Evolutionary conservation across 2,888 invertebrate genomes (phyloP), one percentile per base, ranked within the genome.

Genomic region (Lasioglossum pauxillum): DNA sequence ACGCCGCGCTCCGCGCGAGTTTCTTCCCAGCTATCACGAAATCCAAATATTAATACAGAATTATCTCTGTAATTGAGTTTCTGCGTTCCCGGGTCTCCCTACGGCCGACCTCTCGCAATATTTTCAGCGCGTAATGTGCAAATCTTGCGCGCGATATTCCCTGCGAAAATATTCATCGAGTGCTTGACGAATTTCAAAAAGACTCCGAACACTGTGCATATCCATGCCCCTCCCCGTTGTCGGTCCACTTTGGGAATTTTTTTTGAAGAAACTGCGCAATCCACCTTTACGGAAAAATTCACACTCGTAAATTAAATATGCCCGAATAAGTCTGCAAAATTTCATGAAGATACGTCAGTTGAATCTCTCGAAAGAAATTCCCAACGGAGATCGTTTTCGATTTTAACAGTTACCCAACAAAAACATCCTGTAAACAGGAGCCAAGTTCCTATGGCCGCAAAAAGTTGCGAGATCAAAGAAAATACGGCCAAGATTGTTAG

Each of bases 21-120:
- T 31, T 79, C 38, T 35, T 27, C 35, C 46, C 8, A 12, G n/a
- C 69, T 41, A 53, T 14, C 41, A 31, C 5, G 73, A 19, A 83
- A 83, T 64, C 16, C 75, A 83, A 83, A 83, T 80, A 75, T 83
- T 83, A 83, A 83, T 71, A 75, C 49, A 71, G 57, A 80, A 83
- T 83, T 80, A 80, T 75, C 83, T 83, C 81, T 41, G 31, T 83
- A 75, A 83, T 80, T 75, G 71, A 81, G 75, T 81, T 83, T 60
- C 60, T 38, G 71, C 46, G 73, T 73, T 67, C 31, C 46, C 31
- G 19, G 49, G 14, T 82, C 60, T 67, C 31, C 23, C 53, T 10
- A 2, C 53, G 16, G n/a, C 27, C 35, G 53, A 44, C 46, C 46
- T 67, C 38, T 31, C 60, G 53, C n/a, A 49, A 78, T 38, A 19